Evolutionary conservation across 2,797 vertebrate genomes (phyloP).

Genomic region (Otolemur crassicaudatus): DNA sequence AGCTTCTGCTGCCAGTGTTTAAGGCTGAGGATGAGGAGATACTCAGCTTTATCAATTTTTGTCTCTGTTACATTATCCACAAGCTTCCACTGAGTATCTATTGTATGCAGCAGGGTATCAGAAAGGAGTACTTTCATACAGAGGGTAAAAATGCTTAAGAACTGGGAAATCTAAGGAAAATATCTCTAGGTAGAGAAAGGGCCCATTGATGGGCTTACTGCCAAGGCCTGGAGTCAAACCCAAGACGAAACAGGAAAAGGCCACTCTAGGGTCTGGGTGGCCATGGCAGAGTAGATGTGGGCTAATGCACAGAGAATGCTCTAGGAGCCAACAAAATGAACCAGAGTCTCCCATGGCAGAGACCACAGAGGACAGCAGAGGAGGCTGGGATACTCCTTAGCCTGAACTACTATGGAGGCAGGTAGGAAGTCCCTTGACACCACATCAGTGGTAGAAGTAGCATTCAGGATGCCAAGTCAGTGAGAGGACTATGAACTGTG

Average conservation of each 20-base stretch:
- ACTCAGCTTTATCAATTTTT: neutral
- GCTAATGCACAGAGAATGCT: neutral
- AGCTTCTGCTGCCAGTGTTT: neutral
- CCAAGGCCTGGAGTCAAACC: neutral
- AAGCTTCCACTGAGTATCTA: neutral
- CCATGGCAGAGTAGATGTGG: neutral
- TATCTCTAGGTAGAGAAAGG: neutral
- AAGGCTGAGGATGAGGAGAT: neutral
- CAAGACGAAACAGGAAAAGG: neutral
- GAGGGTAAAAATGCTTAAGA: neutral
- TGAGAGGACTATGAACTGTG: neutral
- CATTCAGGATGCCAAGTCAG: neutral
- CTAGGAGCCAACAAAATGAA: neutral
- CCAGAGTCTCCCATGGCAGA: neutral
- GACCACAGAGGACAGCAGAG: neutral
- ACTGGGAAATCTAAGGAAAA: neutral
- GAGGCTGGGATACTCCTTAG: neutral
- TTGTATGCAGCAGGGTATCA: neutral
- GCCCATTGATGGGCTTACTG: neutral
- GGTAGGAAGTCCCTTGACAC: neutral
- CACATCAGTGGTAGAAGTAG: neutral
- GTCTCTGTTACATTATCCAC: neutral
- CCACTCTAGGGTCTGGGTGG: neutral
- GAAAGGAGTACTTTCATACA: neutral
- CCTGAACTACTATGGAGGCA: neutral